These are phyloP conservation scores for Hapalemur alaotrensis DNA, from an alignment of 2,797 vertebrate species.

Conservation along the genomic window DNA sequence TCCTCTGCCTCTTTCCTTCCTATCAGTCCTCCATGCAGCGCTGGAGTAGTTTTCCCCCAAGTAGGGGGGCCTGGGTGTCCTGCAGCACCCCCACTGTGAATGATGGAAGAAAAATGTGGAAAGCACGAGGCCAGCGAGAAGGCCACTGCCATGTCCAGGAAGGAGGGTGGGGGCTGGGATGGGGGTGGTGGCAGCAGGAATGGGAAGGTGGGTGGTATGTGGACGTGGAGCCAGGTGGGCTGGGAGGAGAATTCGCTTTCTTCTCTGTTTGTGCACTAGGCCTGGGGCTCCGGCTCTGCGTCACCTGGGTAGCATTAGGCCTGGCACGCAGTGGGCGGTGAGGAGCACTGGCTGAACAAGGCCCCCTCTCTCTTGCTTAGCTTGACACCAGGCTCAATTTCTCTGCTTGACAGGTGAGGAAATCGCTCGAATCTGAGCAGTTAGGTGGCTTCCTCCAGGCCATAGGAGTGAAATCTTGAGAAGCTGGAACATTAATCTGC, in stretches of 20 bases:
- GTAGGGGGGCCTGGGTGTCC: not conserved
- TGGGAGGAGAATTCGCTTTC: not conserved
- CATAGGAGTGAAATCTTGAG: not conserved
- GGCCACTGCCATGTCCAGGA: not conserved
- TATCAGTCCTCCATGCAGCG: not conserved
- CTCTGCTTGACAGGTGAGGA: not conserved
- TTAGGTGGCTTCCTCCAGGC: not conserved
- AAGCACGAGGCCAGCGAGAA: not conserved
- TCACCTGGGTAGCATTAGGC: not conserved
- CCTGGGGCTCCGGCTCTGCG: not conserved
- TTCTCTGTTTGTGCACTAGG: not conserved
- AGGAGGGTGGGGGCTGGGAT: not conserved
- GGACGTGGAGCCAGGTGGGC: not conserved
- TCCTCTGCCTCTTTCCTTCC: not conserved
- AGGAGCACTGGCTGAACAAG: not conserved
- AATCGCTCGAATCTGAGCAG: not conserved
- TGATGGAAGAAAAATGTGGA: not conserved
- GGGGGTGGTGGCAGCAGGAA: not conserved
- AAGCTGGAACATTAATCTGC: not conserved
- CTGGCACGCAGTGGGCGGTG: not conserved
- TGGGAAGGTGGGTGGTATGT: not conserved
- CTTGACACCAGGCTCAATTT: not conserved
- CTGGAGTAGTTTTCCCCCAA: not conserved
- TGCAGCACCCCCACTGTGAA: not conserved
- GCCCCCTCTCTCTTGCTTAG: not conserved